Evolutionary conservation across 2,797 vertebrate species (phyloP), one percentile per base, ranked within the genome.

Genomic region (Platyrinchus mystaceus): DNA sequence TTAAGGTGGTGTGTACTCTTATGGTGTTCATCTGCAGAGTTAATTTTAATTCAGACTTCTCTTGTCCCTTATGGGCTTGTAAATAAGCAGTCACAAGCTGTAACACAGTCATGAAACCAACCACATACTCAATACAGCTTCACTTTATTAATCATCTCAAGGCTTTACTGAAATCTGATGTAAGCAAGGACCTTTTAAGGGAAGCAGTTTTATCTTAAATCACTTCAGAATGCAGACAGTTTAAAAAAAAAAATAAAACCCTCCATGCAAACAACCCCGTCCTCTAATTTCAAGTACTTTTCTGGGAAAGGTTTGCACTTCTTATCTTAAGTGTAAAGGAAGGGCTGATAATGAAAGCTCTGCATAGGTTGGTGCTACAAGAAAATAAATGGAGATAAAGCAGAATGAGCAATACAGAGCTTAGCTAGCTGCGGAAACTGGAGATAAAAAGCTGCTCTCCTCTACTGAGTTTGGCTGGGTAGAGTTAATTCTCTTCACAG

Each of bases 21-120:
- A 1, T 27, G 20, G 11, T 30, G 17, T 79, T 88, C 36, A 52
- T 37, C 46, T 36, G 11, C n/a, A 39, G 16, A 0, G 0, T 46
- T 69, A 32, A 21, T 84, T 83, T 76, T 60, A 67, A 15, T 70
- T 93, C 36, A 77, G n/a, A 41, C 24, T 87, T 76, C 21, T 44
- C 12, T 37, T 75, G 36, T 39, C 26, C 6, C 6, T 74, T 93
- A 69, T 66, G 36, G 49, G 10, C 21, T 82, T 58, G 14, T 15
- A 62, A 58, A 82, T 73, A 53, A 79, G 37, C 14, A 22, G 11
- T 73, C n/a, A n/a, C 12, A 46, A 80, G 49, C 39, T 1, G 2
- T 67, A 71, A 41, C 4, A 4, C 21, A 23, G 3, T 76, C 3
- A 3, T 43, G 22, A 70, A 70, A 47, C 17, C 24, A 52, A n/a